These are phyloP conservation scores for Mandrillus leucophaeus DNA, from an alignment of 2,113 vertebrate genomes.

Conservation along the genomic window DNA sequence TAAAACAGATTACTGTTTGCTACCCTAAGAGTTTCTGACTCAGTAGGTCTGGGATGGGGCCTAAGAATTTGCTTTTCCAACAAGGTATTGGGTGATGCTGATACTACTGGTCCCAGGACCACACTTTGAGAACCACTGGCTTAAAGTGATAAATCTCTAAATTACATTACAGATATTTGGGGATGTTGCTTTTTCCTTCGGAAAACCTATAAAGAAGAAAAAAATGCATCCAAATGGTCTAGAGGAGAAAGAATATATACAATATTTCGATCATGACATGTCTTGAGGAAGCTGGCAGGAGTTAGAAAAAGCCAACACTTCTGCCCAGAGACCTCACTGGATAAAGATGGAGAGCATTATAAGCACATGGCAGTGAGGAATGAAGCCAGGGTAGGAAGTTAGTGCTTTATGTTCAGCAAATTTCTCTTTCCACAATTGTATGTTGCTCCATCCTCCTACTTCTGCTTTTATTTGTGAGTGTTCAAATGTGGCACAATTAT, in stretches of 20 bases:
- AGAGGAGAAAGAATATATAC: neutral
- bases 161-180: neutral
- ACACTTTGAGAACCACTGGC: constrained; percentile 16
- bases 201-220: neutral
- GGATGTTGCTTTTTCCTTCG: neutral
- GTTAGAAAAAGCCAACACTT: neutral
- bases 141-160: constrained; percentile 43
- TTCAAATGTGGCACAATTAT: neutral
- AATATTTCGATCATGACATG: constrained; percentile 18
- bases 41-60: neutral
- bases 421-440: neutral
- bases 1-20: neutral
- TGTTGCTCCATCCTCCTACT: neutral
- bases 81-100: neutral
- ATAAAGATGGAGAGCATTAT: neutral
- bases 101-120: neutral
- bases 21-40: neutral
- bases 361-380: neutral
- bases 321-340: neutral
- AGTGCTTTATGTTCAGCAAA: neutral
- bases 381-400: neutral
- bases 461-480: neutral
- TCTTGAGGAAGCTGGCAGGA: neutral
- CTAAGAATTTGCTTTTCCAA: neutral
- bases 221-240: constrained; percentile 27